Base-by-base conservation (phyloP, 2,888 invertebrate species). In the Rhopalosiphum nymphaeae region DNA sequence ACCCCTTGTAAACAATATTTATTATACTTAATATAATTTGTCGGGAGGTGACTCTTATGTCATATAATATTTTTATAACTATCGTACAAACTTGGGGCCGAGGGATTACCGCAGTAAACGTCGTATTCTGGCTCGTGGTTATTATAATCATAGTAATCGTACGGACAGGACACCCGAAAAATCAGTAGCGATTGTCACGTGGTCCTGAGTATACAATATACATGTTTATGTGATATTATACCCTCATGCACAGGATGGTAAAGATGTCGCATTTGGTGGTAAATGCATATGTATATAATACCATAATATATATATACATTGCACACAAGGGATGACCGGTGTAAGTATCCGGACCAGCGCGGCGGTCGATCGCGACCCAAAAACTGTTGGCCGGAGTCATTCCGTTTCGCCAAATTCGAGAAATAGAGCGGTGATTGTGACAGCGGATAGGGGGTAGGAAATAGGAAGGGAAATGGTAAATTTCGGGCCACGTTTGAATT, bases 401-500 rank as follows among this genome's bases (percentile, higher is more conserved):
- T 67, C 46, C 29, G 46, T 86, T 46, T 86, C 44, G 86, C 16
- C 5, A 44, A 44, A 78, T 78, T 86, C 46, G 46, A 86, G 44
- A 86, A 78, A 78, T 42, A 44, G 86, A 46, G 26, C 9, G 26
- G 44, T 4, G 21, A 10, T 61, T n/a, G 25, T 26, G 9, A 21
- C 61, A 21, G n/a, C 16, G 36, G 36, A 13, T n/a, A n/a, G 46
- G 10, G 10, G 42, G 29, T n/a, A 89, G 61, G 89, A 53, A 53
- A 53, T 25, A 9, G 46, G 46, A n/a, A n/a, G 25, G 61, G 46
- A 36, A 61, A 42, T 26, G 57, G 61, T 90, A n/a, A 46, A 61
- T 21, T 49, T 49, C 67, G 49, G 49, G 67, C n/a, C 10, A 67
- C 90, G 46, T 90, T 78, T 90, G 67, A 91, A 91, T 91, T 85